These are phyloP conservation scores for Alca torda DNA, from an alignment of 2,797 vertebrate genomes.

Conservation along the genomic window DNA sequence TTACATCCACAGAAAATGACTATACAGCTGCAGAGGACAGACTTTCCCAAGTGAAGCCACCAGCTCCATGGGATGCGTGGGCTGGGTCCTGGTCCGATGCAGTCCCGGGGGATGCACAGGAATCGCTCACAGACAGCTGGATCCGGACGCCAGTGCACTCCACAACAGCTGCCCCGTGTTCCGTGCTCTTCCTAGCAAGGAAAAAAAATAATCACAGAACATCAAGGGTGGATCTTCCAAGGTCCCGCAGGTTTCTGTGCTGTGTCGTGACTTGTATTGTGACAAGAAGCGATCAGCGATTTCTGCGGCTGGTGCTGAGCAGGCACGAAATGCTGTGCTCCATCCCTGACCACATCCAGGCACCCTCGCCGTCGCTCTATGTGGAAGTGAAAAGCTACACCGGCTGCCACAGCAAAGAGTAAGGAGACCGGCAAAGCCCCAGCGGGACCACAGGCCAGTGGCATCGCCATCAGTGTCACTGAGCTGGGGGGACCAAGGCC, in stretches of 20 bases:
- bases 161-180: accelerated
- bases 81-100: background rate
- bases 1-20: background rate
- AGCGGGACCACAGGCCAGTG: accelerated
- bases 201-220: accelerated
- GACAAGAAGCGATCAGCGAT: accelerated
- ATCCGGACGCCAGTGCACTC: accelerated
- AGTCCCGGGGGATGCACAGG: accelerated
- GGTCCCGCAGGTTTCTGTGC: background rate
- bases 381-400: background rate
- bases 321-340: accelerated
- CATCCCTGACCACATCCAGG: accelerated
- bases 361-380: accelerated
- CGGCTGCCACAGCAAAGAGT: background rate
- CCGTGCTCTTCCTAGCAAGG: background rate
- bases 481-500: background rate
- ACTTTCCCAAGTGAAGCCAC: background rate
- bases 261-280: accelerated
- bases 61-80: background rate
- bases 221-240: accelerated
- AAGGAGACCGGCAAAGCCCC: background rate
- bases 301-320: background rate
- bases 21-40: background rate
- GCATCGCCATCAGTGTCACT: background rate
- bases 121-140: accelerated